Evolutionary conservation across 2,113 vertebrate species (phyloP).

Genomic region (Phrynocephalus versicolor): DNA sequence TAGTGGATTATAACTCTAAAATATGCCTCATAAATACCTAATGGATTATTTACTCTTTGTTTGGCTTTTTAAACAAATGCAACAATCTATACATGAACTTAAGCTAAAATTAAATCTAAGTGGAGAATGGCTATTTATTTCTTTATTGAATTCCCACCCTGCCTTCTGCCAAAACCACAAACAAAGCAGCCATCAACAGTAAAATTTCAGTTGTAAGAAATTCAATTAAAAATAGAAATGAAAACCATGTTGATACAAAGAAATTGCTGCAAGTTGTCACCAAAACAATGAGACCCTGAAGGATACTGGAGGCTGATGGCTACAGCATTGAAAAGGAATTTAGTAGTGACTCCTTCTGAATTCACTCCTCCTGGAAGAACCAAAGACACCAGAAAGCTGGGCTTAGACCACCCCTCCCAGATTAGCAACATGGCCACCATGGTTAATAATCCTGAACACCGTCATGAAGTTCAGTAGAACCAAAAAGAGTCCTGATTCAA

Average conservation of each 20-base stretch:
- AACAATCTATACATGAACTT: slow-evolving; percentile 31
- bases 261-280: not conserved
- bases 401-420: not conserved
- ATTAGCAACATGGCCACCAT: not conserved
- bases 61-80: slow-evolving; percentile 52
- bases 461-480: not conserved
- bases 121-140: not conserved
- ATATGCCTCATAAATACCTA: slow-evolving; percentile 35
- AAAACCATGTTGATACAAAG: not conserved
- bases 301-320: not conserved
- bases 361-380: not conserved
- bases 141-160: too few species aligned
- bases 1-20: slow-evolving; percentile 46
- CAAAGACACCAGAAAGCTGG: not conserved
- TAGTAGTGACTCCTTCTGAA: not conserved
- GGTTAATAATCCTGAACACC: not conserved
- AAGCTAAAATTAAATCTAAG: too few species aligned
- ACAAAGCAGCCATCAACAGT: not conserved
- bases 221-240: not conserved
- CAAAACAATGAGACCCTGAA: not conserved
- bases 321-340: not conserved
- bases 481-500: not conserved
- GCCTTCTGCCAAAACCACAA: too few species aligned
- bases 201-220: not conserved
- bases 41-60: slow-evolving; percentile 41